Evolutionary conservation across 2,888 invertebrate species (phyloP), one percentile per base, ranked within the genome.

Genomic region (Crossocerus cetratus): DNA sequence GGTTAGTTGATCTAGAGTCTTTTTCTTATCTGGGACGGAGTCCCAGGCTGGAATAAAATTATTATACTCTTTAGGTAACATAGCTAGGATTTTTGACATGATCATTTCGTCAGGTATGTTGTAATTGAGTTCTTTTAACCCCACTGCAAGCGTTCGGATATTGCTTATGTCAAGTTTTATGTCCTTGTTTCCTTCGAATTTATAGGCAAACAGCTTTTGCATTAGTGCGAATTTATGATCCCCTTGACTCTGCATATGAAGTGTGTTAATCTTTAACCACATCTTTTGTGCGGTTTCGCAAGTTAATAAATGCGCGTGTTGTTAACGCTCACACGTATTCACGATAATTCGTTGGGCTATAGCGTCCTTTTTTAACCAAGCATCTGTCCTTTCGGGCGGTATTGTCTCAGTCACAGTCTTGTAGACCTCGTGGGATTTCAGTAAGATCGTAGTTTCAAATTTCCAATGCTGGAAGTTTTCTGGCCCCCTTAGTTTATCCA

Each of bases 391-490:
- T 43, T 18, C 11, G 13, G 22, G 0, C 3, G n/a, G n/a, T n/a
- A n/a, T n/a, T n/a, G 77, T 11, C 20, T 14, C 20, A 0, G 5
- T 18, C 0, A 56, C 22, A 22, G 18, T 18, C 2, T 54, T 43
- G 3, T 32, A 44, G 43, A 67, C n/a, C 5, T 60, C 59, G 11
- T 45, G n/a, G 4, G 67, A 16, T 16, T 56, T 32, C 21, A 67
- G 23, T 11, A 68, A 32, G 2, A 68, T 63, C 2, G 21, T 42
- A 2, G 68, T 3, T 22, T 72, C 32, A 11, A 67, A 72, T 44
- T 67, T 72, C 67, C 67, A 72, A 18, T 67, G 13, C 21, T 62
- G 62, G 21, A 42, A 67, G 4, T 58, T 65, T 43, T 72, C 57
- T 3, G 60, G 13, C 3, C 55, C 54, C 8, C 8, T 16, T 3